Base-by-base conservation (phyloP, 2,113 vertebrate species). In the Patagioenas fasciata region DNA sequence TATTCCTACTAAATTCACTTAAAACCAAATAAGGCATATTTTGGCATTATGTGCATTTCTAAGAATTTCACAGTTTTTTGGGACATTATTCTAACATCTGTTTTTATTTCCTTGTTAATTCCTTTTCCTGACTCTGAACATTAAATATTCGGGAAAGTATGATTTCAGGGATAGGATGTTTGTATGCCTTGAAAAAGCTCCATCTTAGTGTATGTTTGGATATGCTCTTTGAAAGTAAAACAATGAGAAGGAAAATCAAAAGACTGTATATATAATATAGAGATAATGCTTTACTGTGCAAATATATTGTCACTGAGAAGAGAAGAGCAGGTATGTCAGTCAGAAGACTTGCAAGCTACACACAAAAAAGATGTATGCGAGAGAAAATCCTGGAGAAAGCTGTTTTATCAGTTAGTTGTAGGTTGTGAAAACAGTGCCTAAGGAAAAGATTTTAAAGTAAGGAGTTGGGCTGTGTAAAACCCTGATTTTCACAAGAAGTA, bases 101-200 rank as follows among this genome's bases (percentile, higher is more conserved):
- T 62, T 96, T 97, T 94, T 93, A 84, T 96, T 97, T 97, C 78
- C 47, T 70, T 73, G 28, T 91, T 97, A 94, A 93, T 95, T 95
- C 74, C 9, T 85, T 93, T 91, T 91, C 81, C 88, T 40, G 57
- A 95, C 50, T 94, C 50, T 47, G 56, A 91, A 86, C 62, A 51
- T 58, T 62, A 93, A 95, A 95, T 91, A 80, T 44, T 93, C 58
- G 87, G 74, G 29, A 95, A 93, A 96, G 25, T 32, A 67, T 85
- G 53, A 64, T 85, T 95, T 93, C 77, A 89, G 93, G 89, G 64
- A 64, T 82, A 29, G 4, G 4, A 23, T 34, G 32, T 80, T 51
- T 40, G 36, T 77, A 19, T 67, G n/a, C 60, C 86, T 92, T 85
- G 53, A 78, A 80, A 75, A 66, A 70, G 8, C 28, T 92, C 31